These are phyloP conservation scores for Diarsia mendica DNA, from an alignment of 2,888 invertebrate species.

Conservation along the genomic window DNA sequence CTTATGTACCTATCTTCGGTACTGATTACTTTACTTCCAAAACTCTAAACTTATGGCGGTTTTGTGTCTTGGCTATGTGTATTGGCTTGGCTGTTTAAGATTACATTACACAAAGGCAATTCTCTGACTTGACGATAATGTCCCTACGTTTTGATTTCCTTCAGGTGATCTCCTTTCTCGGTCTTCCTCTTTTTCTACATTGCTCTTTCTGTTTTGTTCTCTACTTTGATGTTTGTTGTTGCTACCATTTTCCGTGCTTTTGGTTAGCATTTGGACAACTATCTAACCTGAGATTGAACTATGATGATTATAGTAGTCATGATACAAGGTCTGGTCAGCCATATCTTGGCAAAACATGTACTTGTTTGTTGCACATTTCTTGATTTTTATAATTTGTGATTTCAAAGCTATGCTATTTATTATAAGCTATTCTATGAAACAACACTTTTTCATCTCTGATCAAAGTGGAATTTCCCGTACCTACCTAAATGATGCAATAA, in stretches of 20 bases:
- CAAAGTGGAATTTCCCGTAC: background rate
- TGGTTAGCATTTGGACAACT: background rate
- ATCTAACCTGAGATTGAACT: background rate
- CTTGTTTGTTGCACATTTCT: background rate
- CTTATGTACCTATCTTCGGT: too few relatives aligned
- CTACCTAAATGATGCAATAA: conserved; percentile 2
- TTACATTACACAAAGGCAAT: background rate
- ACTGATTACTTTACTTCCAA: too few relatives aligned
- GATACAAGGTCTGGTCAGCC: background rate
- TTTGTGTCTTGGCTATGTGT: too few relatives aligned
- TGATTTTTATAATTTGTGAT: background rate
- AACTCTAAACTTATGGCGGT: too few relatives aligned
- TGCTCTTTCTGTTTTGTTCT: background rate
- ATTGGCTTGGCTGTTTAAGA: too few relatives aligned
- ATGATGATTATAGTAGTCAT: background rate
- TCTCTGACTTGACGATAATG: background rate
- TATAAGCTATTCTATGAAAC: background rate
- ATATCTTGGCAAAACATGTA: background rate
- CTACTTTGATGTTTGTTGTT: background rate
- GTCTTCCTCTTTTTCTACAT: background rate
- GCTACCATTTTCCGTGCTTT: background rate
- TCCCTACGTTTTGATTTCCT: background rate
- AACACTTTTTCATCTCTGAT: too few relatives aligned
- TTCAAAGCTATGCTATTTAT: background rate
- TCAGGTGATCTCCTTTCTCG: background rate